Percentiles rank a stretch among this genome's conserved stretches.
Evolutionary conservation across 2,113 vertebrate genomes (phyloP).

Genomic region (Lates calcarifer): DNA sequence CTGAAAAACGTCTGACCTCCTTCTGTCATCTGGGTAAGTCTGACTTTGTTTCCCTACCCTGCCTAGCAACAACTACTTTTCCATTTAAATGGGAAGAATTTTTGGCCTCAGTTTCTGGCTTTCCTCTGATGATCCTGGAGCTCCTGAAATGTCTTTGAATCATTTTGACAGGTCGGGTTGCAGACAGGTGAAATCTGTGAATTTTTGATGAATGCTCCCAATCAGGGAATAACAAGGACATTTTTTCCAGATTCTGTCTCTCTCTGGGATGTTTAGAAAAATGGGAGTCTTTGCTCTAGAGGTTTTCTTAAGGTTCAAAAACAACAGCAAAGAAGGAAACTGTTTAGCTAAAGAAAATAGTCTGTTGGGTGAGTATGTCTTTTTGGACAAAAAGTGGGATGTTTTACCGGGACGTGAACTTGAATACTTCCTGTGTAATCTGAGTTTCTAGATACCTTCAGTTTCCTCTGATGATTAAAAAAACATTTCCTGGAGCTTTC

Average conservation of each 20-base stretch:
- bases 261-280: background rate
- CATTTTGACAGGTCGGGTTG: background rate
- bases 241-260: background rate
- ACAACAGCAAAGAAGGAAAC: background rate
- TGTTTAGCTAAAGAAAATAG: background rate
- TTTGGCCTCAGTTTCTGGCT: background rate
- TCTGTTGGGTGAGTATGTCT: background rate
- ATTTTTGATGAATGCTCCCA: background rate
- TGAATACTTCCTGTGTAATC: background rate
- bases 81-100: background rate
- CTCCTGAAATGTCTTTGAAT: constrained; percentile 6
- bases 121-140: background rate
- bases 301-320: background rate
- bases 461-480: background rate
- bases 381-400: background rate
- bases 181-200: background rate
- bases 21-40: constrained; percentile 37
- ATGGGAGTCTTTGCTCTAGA: background rate
- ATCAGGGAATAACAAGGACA: background rate
- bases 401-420: constrained; percentile 1
- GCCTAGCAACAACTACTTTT: constrained; percentile 17
- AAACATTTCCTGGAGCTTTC: background rate
- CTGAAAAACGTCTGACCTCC: background rate
- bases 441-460: background rate
- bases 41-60: constrained; percentile 20